A percentile compares a stretch with the other conserved stretches of the same genome.
Conservation (phyloP, 2,113 vertebrate species). For the Antechinus flavipes region DNA sequence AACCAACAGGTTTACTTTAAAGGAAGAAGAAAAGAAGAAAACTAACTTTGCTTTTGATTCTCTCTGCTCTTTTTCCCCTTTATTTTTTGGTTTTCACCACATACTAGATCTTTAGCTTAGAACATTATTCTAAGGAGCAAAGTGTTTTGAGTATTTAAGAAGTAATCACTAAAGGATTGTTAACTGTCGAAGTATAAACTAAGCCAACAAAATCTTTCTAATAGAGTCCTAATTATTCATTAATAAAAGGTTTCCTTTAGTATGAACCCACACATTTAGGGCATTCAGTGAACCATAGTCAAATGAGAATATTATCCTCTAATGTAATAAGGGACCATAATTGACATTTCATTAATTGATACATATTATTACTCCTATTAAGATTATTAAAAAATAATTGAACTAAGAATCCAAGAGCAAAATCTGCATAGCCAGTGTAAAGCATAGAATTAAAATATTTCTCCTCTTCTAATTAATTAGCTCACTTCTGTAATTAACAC, state of each 20-base stretch:
- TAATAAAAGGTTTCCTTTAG: not conserved
- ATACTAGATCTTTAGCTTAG: not conserved
- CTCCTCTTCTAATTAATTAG: not conserved
- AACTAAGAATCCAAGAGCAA: not conserved
- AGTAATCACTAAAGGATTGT: not conserved
- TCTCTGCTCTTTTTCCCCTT: not conserved
- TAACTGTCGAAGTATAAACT: not conserved
- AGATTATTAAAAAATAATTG: not conserved
- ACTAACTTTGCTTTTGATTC: not conserved
- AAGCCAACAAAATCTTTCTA: not conserved
- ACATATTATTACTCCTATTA: not conserved
- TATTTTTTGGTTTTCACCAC: not conserved
- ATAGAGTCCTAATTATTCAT: slow-evolving; percentile 29
- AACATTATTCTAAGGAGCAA: not conserved
- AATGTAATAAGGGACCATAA: not conserved
- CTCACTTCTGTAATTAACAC: not conserved
- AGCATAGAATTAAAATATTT: not conserved
- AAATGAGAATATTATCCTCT: not conserved
- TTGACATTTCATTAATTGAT: not conserved
- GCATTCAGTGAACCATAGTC: not conserved
- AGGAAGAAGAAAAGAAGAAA: not conserved
- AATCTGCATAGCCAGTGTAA: not conserved
- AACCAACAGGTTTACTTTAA: too few relatives aligned
- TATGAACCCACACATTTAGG: not conserved
- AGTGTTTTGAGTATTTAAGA: slow-evolving; percentile 15